These are phyloP conservation scores for Cotesia chilonis DNA, from an alignment of 1,140 invertebrate genomes.

Conservation along the genomic window DNA sequence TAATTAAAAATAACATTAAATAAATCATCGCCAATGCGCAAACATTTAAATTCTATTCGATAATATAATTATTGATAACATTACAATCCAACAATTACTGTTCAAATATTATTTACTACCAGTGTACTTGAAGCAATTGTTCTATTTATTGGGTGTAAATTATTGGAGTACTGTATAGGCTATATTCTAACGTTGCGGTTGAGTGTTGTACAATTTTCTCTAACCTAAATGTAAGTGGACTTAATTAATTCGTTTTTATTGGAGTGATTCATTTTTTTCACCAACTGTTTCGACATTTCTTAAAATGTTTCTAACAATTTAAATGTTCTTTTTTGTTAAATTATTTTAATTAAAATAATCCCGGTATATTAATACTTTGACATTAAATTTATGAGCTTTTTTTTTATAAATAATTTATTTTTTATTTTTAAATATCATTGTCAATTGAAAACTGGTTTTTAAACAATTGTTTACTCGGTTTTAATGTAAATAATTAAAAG, in stretches of 20 bases:
- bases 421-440: too few species aligned
- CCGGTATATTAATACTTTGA: too few species aligned
- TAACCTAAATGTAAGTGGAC: constrained; percentile 24
- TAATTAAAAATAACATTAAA: neutral
- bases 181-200: neutral
- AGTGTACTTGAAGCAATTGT: too few species aligned
- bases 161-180: neutral
- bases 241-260: constrained; percentile 9
- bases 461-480: too few species aligned
- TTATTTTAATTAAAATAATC: too few species aligned
- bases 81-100: neutral
- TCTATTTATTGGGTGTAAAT: too few species aligned
- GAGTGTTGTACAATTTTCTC: constrained; percentile 12
- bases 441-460: too few species aligned
- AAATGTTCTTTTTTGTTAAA: too few species aligned
- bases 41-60: neutral
- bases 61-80: constrained; percentile 3
- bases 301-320: neutral
- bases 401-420: too few species aligned
- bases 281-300: neutral
- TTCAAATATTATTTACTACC: too few species aligned
- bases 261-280: constrained; percentile 5
- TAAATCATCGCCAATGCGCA: constrained; percentile 15
- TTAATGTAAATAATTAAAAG: too few species aligned
- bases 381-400: too few species aligned